Conservation (phyloP, 2,113 vertebrate genomes). For the Triplophysa rosa region DNA sequence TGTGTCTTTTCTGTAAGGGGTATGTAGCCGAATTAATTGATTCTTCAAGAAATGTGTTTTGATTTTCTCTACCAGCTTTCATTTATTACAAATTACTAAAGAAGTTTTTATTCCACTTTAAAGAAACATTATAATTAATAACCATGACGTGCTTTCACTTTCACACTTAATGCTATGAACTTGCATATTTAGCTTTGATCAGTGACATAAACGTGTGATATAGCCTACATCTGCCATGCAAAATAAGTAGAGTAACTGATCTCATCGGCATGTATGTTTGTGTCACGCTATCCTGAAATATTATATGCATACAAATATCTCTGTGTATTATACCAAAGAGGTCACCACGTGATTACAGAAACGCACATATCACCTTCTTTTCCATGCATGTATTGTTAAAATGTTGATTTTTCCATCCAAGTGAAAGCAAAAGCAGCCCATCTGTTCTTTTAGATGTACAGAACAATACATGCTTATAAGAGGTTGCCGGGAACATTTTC, state of each 20-base stretch:
- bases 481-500: constrained; percentile 19
- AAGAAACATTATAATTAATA: neutral
- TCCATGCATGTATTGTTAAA: neutral
- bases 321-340: neutral
- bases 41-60: no score
- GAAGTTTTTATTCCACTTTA: no score
- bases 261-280: constrained; percentile 57
- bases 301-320: neutral
- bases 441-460: constrained; percentile 18
- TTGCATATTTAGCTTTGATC: neutral
- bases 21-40: no score
- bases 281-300: constrained; percentile 28
- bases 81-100: no score
- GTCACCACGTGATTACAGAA: neutral
- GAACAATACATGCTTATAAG: constrained; percentile 22
- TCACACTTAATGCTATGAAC: neutral
- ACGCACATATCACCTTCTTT: neutral
- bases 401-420: constrained; percentile 28
- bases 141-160: no score
- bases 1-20: no score
- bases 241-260: neutral
- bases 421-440: neutral
- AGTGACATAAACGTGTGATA: neutral
- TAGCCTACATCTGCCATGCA: neutral
- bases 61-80: no score